Conservation (phyloP, 2,113 vertebrate genomes). For the Jacana jacana region DNA sequence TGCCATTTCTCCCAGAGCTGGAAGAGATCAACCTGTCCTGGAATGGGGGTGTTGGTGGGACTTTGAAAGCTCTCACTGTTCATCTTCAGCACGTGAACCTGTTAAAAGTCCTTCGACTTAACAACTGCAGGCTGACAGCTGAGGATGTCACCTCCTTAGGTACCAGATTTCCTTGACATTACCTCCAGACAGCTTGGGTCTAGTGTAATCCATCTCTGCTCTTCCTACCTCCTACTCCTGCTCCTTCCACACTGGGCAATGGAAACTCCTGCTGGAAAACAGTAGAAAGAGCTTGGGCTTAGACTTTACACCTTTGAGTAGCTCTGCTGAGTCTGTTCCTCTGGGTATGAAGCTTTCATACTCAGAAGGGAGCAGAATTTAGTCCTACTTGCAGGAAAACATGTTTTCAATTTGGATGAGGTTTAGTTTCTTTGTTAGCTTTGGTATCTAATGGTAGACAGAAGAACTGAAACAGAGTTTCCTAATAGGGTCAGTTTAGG, state of each 20-base stretch:
- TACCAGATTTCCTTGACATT: constrained; percentile 49
- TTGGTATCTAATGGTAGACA: not conserved
- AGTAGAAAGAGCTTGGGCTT: not conserved
- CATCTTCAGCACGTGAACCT: constrained; percentile 75
- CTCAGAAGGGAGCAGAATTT: not conserved
- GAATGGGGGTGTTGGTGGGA: constrained; percentile 84
- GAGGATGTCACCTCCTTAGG: constrained; percentile 82
- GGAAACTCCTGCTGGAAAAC: not conserved
- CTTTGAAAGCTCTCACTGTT: constrained; percentile 72
- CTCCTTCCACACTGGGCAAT: not conserved
- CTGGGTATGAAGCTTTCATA: not conserved
- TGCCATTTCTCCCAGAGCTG: constrained; percentile 78
- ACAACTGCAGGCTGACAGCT: constrained; percentile 79
- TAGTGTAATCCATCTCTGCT: not conserved
- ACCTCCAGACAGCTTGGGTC: not conserved
- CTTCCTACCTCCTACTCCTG: not conserved
- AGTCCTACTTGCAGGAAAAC: not conserved
- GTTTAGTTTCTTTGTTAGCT: not conserved
- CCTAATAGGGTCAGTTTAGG: not conserved
- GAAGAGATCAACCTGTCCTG: constrained; percentile 88
- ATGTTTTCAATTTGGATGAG: not conserved
- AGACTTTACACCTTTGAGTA: not conserved
- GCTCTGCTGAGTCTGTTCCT: not conserved
- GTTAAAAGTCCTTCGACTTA: constrained; percentile 79
- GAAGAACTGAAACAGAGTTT: not conserved